Base-by-base conservation (phyloP, 2,113 vertebrate genomes). In the Eclectus roratus region DNA sequence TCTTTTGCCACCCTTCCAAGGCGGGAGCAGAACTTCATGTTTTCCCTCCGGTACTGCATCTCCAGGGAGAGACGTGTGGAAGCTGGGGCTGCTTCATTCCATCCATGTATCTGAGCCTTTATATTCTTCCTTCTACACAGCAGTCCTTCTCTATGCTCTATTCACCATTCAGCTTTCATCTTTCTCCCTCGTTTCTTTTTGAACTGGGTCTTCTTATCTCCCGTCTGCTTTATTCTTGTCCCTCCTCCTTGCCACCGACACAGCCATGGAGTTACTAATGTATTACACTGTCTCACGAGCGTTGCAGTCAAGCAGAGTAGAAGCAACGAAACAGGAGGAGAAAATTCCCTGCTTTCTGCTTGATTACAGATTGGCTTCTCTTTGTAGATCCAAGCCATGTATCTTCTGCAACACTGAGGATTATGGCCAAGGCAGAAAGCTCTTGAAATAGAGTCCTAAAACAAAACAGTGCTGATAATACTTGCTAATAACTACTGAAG, bases 191-290 rank as follows among this genome's bases (percentile, higher is more conserved):
- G 70, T 58, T 56, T 89, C 79, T 41, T 85, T 87, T 61, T 69
- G 71, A 91, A 83, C 21, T 27, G 17, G 13, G 33, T 24, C 12
- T 33, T 90, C 41, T 70, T 18, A 65, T 71, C 63, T 85, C 53
- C 65, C 31, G 24, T 53, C 14, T 89, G 46, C 46, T 74, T 50
- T 78, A 76, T 33, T 66, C 63, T 60, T 39, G 63, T 58, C 27
- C 66, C 56, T 89, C 74, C 56, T 85, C 33, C 41, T 88, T n/a
- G 72, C 81, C 66, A 82, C 90, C 74, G 66, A 81, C 70, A 46
- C 31, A 7, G 23, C 21, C 72, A 15, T 4, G 7, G 39, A 91
- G 72, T 63, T 85, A 50, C 44, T 55, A 28, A 43, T 37, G 50
- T 23, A 41, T 41, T 39, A 69, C 12, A 28, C 41, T 33, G 27